Percentiles rank a stretch among this genome's conserved stretches.
Evolutionary conservation across 1,140 invertebrate species (phyloP).

Genomic region (honey bee (Apis mellifera)): Amel_HAv3.1 CM009932.2:9344001-9344500

Average conservation of each 20-base stretch:
- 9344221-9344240: background rate
- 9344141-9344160: background rate
- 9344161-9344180: conserved; percentile 1
- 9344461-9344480: background rate
- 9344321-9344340: too few relatives aligned
- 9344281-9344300: background rate
- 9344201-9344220: background rate
- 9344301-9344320: background rate
- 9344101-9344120: background rate
- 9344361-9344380: too few relatives aligned
- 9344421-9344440: background rate
- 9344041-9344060: background rate
- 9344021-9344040: background rate
- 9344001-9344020: background rate
- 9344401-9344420: background rate
- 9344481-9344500: conserved; percentile 24
- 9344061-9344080: background rate
- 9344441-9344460: background rate
- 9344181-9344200: background rate
- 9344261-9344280: background rate
- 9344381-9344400: background rate
- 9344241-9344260: background rate
- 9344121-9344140: background rate
- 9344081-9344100: background rate
- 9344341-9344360: too few relatives aligned